Conservation (phyloP, 2,797 vertebrate species). For the Cryptoblepharus egeriae region DNA sequence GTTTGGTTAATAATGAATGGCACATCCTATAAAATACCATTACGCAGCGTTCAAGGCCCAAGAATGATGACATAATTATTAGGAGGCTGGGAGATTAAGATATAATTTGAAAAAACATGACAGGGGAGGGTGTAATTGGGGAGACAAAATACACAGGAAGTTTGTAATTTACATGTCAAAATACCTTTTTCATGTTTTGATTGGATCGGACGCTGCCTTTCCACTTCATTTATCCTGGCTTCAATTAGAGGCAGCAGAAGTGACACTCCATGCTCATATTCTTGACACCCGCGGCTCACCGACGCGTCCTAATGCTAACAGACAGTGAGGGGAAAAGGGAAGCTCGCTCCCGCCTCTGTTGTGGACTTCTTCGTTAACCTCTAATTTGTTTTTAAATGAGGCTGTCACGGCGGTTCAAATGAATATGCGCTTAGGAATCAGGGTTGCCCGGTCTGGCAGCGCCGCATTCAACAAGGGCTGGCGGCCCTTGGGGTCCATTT, state of each 20-base stretch:
- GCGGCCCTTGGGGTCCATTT: not conserved
- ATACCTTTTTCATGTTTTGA: conserved; percentile 85
- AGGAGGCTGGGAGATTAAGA: conserved; percentile 84
- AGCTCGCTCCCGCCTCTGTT: conserved; percentile 74
- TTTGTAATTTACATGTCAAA: conserved; percentile 87
- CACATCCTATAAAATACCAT: conserved; percentile 84
- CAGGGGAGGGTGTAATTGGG: conserved; percentile 83
- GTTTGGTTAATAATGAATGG: conserved; percentile 85
- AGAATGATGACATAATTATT: conserved; percentile 87
- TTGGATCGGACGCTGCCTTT: conserved; percentile 82
- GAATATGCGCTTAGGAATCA: conserved; percentile 59
- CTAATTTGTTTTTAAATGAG: conserved; percentile 83
- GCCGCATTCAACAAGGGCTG: not conserved
- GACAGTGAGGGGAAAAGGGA: conserved; percentile 80
- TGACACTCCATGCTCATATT: conserved; percentile 75
- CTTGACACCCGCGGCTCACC: conserved; percentile 77
- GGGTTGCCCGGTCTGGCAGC: conserved; percentile 37
- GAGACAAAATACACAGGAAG: conserved; percentile 84
- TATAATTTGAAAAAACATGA: conserved; percentile 85
- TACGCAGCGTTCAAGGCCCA: conserved; percentile 79
- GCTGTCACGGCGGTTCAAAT: conserved; percentile 77
- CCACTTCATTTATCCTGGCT: conserved; percentile 83
- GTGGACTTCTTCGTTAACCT: conserved; percentile 83
- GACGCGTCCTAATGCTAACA: conserved; percentile 79
- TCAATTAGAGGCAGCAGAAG: conserved; percentile 80